phyloP scores from a whole-genome alignment of 2,888 invertebrate genomes.

The Bruchidius siliquastri region DNA sequence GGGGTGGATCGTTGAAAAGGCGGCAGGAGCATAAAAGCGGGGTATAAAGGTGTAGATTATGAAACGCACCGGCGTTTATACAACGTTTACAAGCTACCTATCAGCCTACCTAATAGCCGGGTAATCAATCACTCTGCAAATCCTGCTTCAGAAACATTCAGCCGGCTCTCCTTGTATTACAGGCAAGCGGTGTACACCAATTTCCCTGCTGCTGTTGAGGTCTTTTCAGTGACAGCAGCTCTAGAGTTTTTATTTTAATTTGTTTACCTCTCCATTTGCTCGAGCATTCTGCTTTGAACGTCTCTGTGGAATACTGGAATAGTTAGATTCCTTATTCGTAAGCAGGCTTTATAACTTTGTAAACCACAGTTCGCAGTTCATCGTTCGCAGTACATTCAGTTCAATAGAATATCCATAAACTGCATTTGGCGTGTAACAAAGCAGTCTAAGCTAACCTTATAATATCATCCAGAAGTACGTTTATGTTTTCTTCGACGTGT shows the following conservation, averaged over 20 bases:
- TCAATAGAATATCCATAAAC: no score
- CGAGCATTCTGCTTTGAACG: not conserved
- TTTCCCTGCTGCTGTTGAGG: not conserved
- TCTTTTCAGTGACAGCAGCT: not conserved
- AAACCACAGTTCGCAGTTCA: no score
- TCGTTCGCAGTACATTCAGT: no score
- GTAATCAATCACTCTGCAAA: slow-evolving; percentile 31
- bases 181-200: not conserved
- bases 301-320: not conserved
- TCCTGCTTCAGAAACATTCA: slow-evolving; percentile 7
- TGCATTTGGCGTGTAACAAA: no score
- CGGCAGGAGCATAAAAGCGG: slow-evolving; percentile 21
- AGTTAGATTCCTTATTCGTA: not conserved
- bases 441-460: no score
- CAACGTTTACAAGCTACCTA: slow-evolving; percentile 31
- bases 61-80: slow-evolving; percentile 17
- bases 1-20: slow-evolving; percentile 22
- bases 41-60: slow-evolving; percentile 36
- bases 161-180: not conserved
- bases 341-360: no score
- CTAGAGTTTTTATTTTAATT: not conserved
- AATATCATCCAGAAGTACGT: no score
- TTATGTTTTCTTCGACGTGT: no score
- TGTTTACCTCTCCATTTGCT: not conserved
- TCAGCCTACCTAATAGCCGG: slow-evolving; percentile 24